Evolutionary conservation across 2,888 invertebrate genomes (phyloP).

Genomic region (Diarsia brunnea): DNA sequence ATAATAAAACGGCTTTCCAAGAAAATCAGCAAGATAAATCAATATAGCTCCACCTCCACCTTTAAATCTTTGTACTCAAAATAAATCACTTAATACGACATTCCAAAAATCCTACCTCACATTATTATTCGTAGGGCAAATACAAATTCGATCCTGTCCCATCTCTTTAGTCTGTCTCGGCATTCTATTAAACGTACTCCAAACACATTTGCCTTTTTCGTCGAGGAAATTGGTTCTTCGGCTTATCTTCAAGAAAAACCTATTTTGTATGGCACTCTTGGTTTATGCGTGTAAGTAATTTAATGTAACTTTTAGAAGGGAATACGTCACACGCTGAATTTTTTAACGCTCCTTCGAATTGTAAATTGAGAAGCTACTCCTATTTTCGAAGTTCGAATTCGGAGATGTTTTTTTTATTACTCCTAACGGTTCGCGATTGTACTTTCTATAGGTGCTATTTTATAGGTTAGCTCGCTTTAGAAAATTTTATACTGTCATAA

Average conservation of each 20-base stretch:
- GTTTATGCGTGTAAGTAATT: slow-evolving; percentile 71
- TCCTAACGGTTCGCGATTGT: slow-evolving; percentile 41
- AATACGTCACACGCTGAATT: slow-evolving; percentile 59
- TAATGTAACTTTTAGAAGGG: slow-evolving; percentile 66
- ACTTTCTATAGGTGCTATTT: slow-evolving; percentile 18
- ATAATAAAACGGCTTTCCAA: slow-evolving; percentile 26
- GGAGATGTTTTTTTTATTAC: slow-evolving; percentile 35
- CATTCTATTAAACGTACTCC: slow-evolving; percentile 79
- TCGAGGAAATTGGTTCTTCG: slow-evolving; percentile 78
- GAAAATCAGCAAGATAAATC: slow-evolving; percentile 36
- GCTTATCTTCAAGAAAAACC: slow-evolving; percentile 76
- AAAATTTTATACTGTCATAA: slow-evolving; percentile 35
- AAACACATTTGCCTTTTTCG: slow-evolving; percentile 79
- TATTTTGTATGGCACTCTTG: slow-evolving; percentile 69
- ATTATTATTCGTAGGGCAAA: slow-evolving; percentile 73
- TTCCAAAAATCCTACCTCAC: slow-evolving; percentile 66
- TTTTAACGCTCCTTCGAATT: slow-evolving; percentile 50
- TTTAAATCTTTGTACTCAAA: slow-evolving; percentile 53
- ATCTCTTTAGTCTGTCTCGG: slow-evolving; percentile 73
- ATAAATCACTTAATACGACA: slow-evolving; percentile 74
- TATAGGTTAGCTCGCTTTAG: slow-evolving; percentile 21
- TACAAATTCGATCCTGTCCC: slow-evolving; percentile 74
- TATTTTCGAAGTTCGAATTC: slow-evolving; percentile 37
- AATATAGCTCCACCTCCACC: slow-evolving; percentile 32
- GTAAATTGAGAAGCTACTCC: slow-evolving; percentile 38